Evolutionary conservation across 2,888 invertebrate genomes (phyloP), one percentile per base, ranked within the genome.

Genomic region (Priapulus caudatus): DNA sequence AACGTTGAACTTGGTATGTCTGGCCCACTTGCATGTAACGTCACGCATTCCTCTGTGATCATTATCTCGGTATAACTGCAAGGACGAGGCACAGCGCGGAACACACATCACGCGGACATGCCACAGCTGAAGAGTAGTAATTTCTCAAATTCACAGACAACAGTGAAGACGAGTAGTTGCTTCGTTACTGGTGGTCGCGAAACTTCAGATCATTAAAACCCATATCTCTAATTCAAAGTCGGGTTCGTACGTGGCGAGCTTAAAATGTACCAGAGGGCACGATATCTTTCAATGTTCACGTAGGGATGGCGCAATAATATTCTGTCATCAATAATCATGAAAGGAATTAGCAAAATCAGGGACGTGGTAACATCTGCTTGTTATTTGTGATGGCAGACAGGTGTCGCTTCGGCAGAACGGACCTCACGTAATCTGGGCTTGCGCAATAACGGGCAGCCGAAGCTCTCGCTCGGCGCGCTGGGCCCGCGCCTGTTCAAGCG

Each of bases 381-480:
- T n/a, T n/a, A n/a, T n/a, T n/a, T n/a, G n/a, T n/a, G n/a, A n/a
- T n/a, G n/a, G n/a, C n/a, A n/a, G n/a, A n/a, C n/a, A n/a, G n/a
- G n/a, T n/a, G n/a, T n/a, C n/a, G n/a, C n/a, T n/a, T n/a, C 10
- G n/a, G n/a, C n/a, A 33, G n/a, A 33, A n/a, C n/a, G n/a, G n/a
- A n/a, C n/a, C 33, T 10, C n/a, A 33, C 33, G 33, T 10, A 33
- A 33, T 33, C 33, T 10, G n/a, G 33, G 33, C 61, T 86, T 82
- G 63, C n/a, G 93, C 86, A 72, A 88, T 89, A 52, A 95, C 85
- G 45, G 85, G 81, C 45, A 84, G n/a, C n/a, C 84, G 15, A 91
- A 90, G 53, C 86, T 86, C 10, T 65, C 65, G 4, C 67, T 67
- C 43, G 68, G 67, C 49, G 61, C 63, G 2, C 67, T 64, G 10